phyloP scores from a whole-genome alignment of 2,888 invertebrate genomes.

The Galeruca laticollis region DNA sequence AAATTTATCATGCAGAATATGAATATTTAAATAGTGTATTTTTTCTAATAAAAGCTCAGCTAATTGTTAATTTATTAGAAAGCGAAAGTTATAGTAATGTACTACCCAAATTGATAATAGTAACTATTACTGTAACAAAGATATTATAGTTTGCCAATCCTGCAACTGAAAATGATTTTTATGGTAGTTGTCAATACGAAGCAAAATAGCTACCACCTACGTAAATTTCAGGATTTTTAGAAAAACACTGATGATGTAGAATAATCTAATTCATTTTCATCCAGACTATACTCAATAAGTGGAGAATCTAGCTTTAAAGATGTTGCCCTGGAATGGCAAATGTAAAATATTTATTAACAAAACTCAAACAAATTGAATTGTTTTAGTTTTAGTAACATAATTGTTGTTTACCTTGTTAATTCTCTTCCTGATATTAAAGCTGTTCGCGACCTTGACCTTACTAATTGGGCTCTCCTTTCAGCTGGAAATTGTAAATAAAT shows the following conservation, averaged over 20 bases:
- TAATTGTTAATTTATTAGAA: neutral
- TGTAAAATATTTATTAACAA: constrained; percentile 10
- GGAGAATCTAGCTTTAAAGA: constrained; percentile 46
- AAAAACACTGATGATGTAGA: constrained; percentile 53
- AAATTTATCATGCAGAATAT: no score
- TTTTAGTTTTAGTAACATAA: constrained; percentile 8
- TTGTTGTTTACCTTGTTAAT: constrained; percentile 73
- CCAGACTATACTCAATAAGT: constrained; percentile 42
- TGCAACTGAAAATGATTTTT: neutral
- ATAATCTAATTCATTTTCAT: constrained; percentile 49
- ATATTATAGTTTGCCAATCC: constrained; percentile 1
- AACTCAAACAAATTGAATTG: neutral
- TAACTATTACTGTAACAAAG: neutral
- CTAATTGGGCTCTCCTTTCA: constrained; percentile 90
- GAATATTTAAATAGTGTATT: no score
- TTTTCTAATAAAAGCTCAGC: neutral
- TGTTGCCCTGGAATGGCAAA: constrained; percentile 47
- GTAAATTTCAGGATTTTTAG: constrained; percentile 33
- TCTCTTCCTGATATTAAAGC: constrained; percentile 79
- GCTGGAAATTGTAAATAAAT: constrained; percentile 70
- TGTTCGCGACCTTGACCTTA: constrained; percentile 87
- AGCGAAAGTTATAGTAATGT: neutral
- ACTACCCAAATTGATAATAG: neutral
- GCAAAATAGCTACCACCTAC: constrained; percentile 25
- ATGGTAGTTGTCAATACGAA: constrained; percentile 1